Evolutionary conservation across 2,113 vertebrate species (phyloP).

Genomic region (Alexandromys fortis): DNA sequence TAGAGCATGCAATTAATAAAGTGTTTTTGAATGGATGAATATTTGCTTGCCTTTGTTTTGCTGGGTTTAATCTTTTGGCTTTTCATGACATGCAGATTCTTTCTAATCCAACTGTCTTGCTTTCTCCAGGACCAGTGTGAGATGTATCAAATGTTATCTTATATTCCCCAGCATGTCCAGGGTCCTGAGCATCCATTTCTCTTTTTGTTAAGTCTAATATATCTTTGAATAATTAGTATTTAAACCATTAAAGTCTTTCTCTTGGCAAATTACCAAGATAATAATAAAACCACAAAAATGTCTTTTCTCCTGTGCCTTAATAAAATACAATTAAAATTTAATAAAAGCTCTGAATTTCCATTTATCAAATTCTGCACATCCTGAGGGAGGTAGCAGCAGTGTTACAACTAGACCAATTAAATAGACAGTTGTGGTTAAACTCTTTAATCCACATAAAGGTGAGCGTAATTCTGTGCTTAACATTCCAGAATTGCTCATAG

Average conservation of each 20-base stretch:
- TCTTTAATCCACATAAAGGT: constrained; percentile 75
- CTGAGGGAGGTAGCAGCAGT: constrained; percentile 73
- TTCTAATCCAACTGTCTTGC: constrained; percentile 31
- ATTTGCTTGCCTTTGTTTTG: constrained; percentile 58
- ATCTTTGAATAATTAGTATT: constrained; percentile 79
- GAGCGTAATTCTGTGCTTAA: constrained; percentile 76
- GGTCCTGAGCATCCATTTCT: constrained; percentile 68
- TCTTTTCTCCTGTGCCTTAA: constrained; percentile 72
- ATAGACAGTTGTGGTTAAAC: constrained; percentile 70
- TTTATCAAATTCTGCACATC: constrained; percentile 77
- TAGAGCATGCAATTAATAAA: constrained; percentile 54
- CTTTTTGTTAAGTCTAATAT: constrained; percentile 70
- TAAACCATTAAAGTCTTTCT: constrained; percentile 73
- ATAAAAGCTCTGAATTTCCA: constrained; percentile 78
- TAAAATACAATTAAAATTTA: constrained; percentile 83
- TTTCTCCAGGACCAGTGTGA: constrained; percentile 63
- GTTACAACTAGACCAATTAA: constrained; percentile 78
- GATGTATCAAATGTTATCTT: constrained; percentile 61
- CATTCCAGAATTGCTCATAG: constrained; percentile 72
- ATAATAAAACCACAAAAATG: constrained; percentile 78
- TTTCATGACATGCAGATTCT: constrained; percentile 70
- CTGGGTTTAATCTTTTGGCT: constrained; percentile 36
- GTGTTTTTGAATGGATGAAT: constrained; percentile 59
- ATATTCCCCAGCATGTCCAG: constrained; percentile 68
- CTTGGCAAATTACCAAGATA: constrained; percentile 74